These are phyloP conservation scores for Heliocidaris tuberculata DNA, from an alignment of 35 echinoderm and acorn worm species.

Conservation along the genomic window DNA sequence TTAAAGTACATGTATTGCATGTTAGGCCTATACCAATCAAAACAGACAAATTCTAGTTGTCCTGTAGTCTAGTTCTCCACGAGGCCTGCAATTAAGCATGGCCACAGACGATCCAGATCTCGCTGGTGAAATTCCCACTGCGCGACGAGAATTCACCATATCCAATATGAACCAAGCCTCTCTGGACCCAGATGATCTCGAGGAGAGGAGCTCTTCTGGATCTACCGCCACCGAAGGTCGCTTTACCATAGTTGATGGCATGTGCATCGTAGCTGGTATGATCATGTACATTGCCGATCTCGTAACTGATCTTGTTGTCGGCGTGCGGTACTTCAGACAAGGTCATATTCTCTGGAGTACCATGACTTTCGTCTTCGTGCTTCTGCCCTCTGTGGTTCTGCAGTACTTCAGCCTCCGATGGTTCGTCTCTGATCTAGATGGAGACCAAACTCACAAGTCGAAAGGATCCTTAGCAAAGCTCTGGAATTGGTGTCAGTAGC, in stretches of 20 bases:
- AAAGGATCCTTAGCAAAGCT: slow-evolving; percentile 32
- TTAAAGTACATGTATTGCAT: too few relatives aligned
- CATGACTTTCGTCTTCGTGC: slow-evolving; percentile 79
- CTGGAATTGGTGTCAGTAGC: slow-evolving; percentile 68
- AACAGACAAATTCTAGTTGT: too few relatives aligned
- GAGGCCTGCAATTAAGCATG: too few relatives aligned
- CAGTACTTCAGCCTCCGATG: slow-evolving; percentile 50
- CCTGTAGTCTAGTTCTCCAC: too few relatives aligned
- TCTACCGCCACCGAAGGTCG: background rate
- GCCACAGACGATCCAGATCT: too few relatives aligned
- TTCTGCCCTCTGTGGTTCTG: slow-evolving; percentile 72
- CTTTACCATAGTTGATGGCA: slow-evolving; percentile 55
- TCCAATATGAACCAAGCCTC: too few relatives aligned
- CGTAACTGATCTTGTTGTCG: slow-evolving; percentile 70
- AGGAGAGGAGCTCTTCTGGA: too few relatives aligned
- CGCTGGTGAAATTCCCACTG: too few relatives aligned
- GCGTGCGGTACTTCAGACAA: slow-evolving; percentile 58
- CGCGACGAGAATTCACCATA: too few relatives aligned
- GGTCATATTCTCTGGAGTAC: slow-evolving; percentile 63
- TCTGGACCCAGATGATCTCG: too few relatives aligned
- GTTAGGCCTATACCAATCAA: too few relatives aligned
- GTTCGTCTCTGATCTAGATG: slow-evolving; percentile 67
- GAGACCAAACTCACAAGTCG: background rate
- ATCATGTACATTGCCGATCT: slow-evolving; percentile 83
- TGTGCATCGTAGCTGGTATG: slow-evolving; percentile 81